These are phyloP conservation scores for Lophius piscatorius DNA, from an alignment of 2,113 vertebrate species.

Conservation along the genomic window DNA sequence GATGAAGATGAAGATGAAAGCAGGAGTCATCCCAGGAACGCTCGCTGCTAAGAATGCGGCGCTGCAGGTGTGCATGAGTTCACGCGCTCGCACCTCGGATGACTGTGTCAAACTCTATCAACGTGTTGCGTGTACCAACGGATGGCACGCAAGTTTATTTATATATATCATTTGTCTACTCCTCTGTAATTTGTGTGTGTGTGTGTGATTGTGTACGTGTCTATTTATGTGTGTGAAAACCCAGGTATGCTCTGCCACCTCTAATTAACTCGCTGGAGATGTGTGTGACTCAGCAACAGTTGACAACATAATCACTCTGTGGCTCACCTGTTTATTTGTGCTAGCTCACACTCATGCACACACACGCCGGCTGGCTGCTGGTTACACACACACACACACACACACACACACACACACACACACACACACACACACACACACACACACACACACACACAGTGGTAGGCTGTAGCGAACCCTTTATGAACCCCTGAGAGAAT, in stretches of 20 bases:
- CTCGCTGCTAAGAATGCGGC: slow-evolving; percentile 19
- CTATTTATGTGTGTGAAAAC: slow-evolving; percentile 30
- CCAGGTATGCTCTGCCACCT: slow-evolving; percentile 50
- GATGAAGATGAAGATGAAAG: too few species aligned
- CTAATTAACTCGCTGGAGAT: slow-evolving; percentile 73
- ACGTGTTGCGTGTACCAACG: slow-evolving; percentile 38
- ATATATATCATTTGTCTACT: slow-evolving; percentile 51
- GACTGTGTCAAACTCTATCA: slow-evolving; percentile 43
- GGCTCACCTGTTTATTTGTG: slow-evolving; percentile 68
- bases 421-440: slow-evolving; percentile 1
- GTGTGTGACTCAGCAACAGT: slow-evolving; percentile 72
- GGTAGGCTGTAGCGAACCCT: slow-evolving; percentile 42
- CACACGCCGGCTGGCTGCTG: slow-evolving; percentile 19
- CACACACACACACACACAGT: slow-evolving; percentile 20
- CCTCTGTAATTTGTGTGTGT: slow-evolving; percentile 42
- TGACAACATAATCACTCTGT: slow-evolving; percentile 74
- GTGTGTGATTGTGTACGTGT: slow-evolving; percentile 29
- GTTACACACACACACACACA: neutral
- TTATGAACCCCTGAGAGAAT: slow-evolving; percentile 64
- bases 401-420: slow-evolving; percentile 18
- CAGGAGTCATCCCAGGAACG: slow-evolving; percentile 30
- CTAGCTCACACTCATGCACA: slow-evolving; percentile 36
- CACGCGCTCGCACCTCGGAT: slow-evolving; percentile 11
- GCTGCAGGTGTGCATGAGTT: neutral
- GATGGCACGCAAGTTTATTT: slow-evolving; percentile 73